Evolutionary conservation across 2,113 vertebrate species (phyloP), one percentile per base, ranked within the genome.

Genomic region (Salvelinus alpinus): DNA sequence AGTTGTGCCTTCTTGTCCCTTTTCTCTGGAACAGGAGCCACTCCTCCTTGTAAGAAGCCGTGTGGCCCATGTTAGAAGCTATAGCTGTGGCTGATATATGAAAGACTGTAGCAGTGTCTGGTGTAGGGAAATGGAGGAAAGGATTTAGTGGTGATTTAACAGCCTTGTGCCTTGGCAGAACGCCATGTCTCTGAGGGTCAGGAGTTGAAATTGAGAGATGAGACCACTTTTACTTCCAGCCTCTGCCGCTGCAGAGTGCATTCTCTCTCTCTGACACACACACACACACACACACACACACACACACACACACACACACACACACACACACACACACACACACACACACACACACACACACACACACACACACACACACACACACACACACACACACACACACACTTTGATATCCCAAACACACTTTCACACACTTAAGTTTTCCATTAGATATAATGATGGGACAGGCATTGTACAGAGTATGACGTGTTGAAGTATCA

Each of bases 401-500:
- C 66, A 34, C 12, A 16, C n/a, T 3, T 18, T 14, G 51, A 54
- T 18, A 14, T 20, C 65, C 47, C 29, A 60, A 3, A 65, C 72
- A 34, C 18, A 12, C n/a, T 16, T 31, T 64, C 16, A 47, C 60
- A 67, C 60, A 25, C 60, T 64, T 29, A 65, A 29, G 25, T n/a
- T 14, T 27, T 72, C 54, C 2, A 67, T 64, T 70, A 73, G 12
- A 65, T 4, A 4, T 59, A 16, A 29, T 24, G 64, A 64, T 76
- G 80, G 71, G 27, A 24, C 76, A 68, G 34, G 20, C 54, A 44
- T 68, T 8, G 70, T 68, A 62, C 51, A 66, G 76, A 77, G 44
- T 57, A 64, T 62, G 57, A 70, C 59, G 29, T 71, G 69, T 11
- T 27, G 9, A 54, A 66, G 67, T 29, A 65, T 78, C 77, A 72